Evolutionary conservation across 1,140 invertebrate genomes (phyloP).

Genomic region (Cherax destructor): DNA sequence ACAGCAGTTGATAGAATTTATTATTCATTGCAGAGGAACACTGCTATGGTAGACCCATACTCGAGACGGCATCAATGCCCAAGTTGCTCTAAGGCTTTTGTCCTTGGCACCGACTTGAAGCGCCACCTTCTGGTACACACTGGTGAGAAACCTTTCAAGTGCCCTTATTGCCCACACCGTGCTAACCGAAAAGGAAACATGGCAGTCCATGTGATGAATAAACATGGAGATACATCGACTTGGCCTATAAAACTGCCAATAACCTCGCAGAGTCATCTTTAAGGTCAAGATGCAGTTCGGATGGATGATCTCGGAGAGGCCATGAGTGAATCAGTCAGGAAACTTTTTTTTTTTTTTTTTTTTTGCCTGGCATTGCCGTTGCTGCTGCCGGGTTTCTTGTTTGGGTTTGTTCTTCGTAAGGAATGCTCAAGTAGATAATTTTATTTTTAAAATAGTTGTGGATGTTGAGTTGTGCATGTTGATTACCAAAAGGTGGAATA

Average conservation of each 20-base stretch:
- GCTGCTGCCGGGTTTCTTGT: background rate
- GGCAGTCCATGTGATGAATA: constrained; percentile 57
- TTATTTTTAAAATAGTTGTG: background rate
- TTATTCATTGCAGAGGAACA: constrained; percentile 63
- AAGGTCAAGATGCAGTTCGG: background rate
- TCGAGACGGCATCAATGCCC: constrained; percentile 57
- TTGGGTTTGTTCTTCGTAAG: constrained; percentile 1
- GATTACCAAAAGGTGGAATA: constrained; percentile 26
- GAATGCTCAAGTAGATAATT: background rate
- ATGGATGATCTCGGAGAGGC: background rate
- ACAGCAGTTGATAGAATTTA: constrained; percentile 50
- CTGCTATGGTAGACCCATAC: constrained; percentile 50
- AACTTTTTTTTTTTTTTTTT: background rate
- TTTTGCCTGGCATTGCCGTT: background rate
- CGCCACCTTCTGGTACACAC: constrained; percentile 63
- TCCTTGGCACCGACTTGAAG: constrained; percentile 61
- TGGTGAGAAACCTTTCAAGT: constrained; percentile 59
- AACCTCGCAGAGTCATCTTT: constrained; percentile 7
- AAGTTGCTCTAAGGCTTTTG: constrained; percentile 58
- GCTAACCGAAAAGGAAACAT: constrained; percentile 62
- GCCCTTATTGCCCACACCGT: constrained; percentile 60
- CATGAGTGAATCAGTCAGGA: background rate
- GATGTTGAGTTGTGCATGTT: constrained; percentile 40
- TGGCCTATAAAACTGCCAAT: constrained; percentile 1
- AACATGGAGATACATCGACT: constrained; percentile 18